Evolutionary conservation across 2,888 invertebrate species (phyloP), one percentile per base, ranked within the genome.

Genomic region (Plebejus melissa): DNA sequence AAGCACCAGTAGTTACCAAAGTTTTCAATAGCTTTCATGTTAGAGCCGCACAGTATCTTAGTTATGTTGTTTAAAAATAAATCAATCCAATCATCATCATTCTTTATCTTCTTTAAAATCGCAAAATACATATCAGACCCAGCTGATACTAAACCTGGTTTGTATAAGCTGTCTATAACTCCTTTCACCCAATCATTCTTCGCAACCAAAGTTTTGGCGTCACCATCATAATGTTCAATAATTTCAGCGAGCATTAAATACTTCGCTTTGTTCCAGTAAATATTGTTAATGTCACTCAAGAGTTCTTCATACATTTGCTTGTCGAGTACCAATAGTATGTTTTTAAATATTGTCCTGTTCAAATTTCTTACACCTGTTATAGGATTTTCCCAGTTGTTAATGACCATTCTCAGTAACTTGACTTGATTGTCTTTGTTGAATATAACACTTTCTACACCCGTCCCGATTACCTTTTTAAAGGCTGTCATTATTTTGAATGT

Each of bases 361-460:
- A 94, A 86, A 81, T 94, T 94, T 80, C 94, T 90, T 9, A 95
- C 88, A 75, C 94, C 95, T 77, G 91, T 91, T 11, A 95, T 88
- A 36, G 94, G 94, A 80, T 94, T 95, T 81, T 95, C 95, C 95
- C 95, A 95, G 81, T 95, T 95, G 74, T 95, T 94, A 81, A 94
- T 94, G 7, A 94, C 88, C 77, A 95, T 85, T 78, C 89, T 87
- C 6, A 95, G 85, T 60, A 95, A 80, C 79, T 84, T 88, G 9
- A 87, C 82, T 80, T 91, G 87, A 76, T 91, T 84, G n/a, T 83
- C 79, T 75, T 80, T 80, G 76, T 80, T 83, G 58, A 86, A 87
- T 72, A 88, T 82, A 50, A 79, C 77, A 4, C 83, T 79, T 77
- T 89, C 82, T 32, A 90, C 88, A 77, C 82, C 77, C 46, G 88